Evolutionary conservation across 2,888 invertebrate genomes (phyloP).

Genomic region (Dysmachus trigonus): DNA sequence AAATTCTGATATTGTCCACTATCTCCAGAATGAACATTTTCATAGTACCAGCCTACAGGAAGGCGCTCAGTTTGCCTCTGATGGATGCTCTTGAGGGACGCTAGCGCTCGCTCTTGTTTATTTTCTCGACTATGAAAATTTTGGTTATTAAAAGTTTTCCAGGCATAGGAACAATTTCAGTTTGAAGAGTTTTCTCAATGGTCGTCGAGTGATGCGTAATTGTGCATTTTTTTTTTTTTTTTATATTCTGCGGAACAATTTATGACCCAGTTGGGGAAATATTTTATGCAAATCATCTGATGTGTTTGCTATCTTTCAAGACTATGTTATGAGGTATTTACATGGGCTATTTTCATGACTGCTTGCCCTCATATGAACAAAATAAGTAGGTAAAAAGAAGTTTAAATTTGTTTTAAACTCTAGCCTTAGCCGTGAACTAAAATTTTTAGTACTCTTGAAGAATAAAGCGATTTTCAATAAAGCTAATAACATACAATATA

Average conservation of each 20-base stretch:
- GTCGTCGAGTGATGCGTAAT: neutral
- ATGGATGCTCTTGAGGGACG: conserved; percentile 1
- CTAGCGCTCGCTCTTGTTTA: neutral
- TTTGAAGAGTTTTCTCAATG: conserved; percentile 23
- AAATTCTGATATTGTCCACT: conserved; percentile 12
- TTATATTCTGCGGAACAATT: neutral
- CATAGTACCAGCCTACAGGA: neutral
- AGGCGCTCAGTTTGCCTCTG: neutral
- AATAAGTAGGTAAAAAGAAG: neutral
- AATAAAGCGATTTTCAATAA: too few relatives aligned
- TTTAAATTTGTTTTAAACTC: neutral
- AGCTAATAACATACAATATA: too few relatives aligned
- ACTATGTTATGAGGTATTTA: neutral
- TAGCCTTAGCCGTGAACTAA: neutral
- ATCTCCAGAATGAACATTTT: neutral
- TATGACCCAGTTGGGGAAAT: conserved; percentile 4
- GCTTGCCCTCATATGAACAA: neutral
- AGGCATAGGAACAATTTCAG: conserved; percentile 21
- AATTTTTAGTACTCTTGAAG: too few relatives aligned
- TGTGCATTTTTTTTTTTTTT: neutral
- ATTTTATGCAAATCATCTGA: neutral
- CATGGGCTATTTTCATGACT: neutral
- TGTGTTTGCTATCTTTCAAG: neutral
- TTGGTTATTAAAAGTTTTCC: conserved; percentile 12
- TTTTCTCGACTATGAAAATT: conserved; percentile 14